Evolutionary conservation across 2,888 invertebrate genomes (phyloP).

Genomic region (Pardosa pseudoannulata): DNA sequence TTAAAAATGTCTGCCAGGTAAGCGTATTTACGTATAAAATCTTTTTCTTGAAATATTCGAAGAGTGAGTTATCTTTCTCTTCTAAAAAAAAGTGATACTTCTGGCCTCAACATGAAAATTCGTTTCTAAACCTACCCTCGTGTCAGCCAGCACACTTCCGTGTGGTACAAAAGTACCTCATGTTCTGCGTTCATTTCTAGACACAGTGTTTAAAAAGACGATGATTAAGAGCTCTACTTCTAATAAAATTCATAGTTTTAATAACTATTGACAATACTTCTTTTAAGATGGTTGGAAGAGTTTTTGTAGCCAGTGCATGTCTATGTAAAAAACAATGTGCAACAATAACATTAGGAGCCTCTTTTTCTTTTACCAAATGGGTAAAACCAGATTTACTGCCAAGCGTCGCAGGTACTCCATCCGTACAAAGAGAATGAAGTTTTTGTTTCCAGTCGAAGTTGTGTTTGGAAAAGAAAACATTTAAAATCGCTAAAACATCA

Average conservation of each 20-base stretch:
- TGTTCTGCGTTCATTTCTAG: constrained; percentile 60
- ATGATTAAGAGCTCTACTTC: constrained; percentile 52
- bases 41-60: constrained; percentile 28
- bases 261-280: constrained; percentile 48
- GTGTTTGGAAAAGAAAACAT: too few relatives aligned
- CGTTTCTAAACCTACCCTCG: constrained; percentile 44
- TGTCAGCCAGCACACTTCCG: constrained; percentile 55
- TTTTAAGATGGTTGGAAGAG: constrained; percentile 54
- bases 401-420: too few relatives aligned
- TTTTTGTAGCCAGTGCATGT: constrained; percentile 53
- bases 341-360: constrained; percentile 32
- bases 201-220: constrained; percentile 52
- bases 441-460: too few relatives aligned
- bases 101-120: constrained; percentile 50
- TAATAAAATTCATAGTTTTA: constrained; percentile 48
- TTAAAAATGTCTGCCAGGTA: constrained; percentile 27
- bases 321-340: constrained; percentile 41
- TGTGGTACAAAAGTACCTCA: constrained; percentile 66
- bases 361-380: too few relatives aligned
- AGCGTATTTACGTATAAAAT: constrained; percentile 16
- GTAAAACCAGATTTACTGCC: too few relatives aligned
- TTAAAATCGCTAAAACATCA: too few relatives aligned
- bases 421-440: too few relatives aligned
- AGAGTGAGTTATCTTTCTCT: constrained; percentile 20
- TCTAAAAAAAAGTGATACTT: constrained; percentile 43